These are phyloP conservation scores for Aplysina aerophoba DNA, from an alignment of 37 sponge, comb jelly and placozoan species.

Conservation along the genomic window DNA sequence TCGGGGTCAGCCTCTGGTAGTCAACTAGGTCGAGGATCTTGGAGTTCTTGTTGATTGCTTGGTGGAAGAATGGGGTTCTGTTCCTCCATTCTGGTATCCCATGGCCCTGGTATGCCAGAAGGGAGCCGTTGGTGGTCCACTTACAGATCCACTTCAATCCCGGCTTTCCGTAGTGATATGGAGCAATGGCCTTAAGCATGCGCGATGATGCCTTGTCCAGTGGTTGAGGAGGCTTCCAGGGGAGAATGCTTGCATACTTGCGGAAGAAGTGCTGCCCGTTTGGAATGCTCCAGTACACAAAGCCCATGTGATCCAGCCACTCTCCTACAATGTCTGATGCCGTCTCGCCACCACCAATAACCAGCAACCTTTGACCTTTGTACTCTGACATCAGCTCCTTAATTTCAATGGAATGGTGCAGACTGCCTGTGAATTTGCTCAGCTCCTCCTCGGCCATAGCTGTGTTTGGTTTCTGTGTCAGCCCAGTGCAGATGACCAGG, in stretches of 20 bases:
- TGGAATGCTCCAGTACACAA: conserved; percentile 87
- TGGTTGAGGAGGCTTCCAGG: conserved; percentile 78
- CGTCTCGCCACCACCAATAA: conserved; percentile 94
- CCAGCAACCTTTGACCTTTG: conserved; percentile 65
- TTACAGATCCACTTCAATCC: conserved; percentile 87
- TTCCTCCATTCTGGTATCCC: conserved; percentile 87
- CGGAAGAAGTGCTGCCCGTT: conserved; percentile 89
- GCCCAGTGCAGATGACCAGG: conserved; percentile 69
- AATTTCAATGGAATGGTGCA: conserved; percentile 73
- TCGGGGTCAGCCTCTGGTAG: conserved; percentile 76
- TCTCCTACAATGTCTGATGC: conserved; percentile 85
- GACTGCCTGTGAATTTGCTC: conserved; percentile 58
- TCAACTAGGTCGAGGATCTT: conserved; percentile 74
- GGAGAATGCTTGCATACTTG: conserved; percentile 68
- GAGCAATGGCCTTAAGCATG: conserved; percentile 64
- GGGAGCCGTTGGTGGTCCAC: conserved; percentile 82
- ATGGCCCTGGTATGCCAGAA: conserved; percentile 87
- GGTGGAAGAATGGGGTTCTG: conserved; percentile 62
- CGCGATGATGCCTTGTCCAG: conserved; percentile 83
- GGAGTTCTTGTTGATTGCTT: conserved; percentile 78
- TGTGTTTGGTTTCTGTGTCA: conserved; percentile 42
- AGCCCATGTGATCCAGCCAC: conserved; percentile 62
- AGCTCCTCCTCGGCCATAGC: conserved; percentile 45
- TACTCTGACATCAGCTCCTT: conserved; percentile 51
- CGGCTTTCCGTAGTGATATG: conserved; percentile 70